Evolutionary conservation across 23 tunicate genomes (phyloP).

Genomic region (Oikopleura albicans): DNA sequence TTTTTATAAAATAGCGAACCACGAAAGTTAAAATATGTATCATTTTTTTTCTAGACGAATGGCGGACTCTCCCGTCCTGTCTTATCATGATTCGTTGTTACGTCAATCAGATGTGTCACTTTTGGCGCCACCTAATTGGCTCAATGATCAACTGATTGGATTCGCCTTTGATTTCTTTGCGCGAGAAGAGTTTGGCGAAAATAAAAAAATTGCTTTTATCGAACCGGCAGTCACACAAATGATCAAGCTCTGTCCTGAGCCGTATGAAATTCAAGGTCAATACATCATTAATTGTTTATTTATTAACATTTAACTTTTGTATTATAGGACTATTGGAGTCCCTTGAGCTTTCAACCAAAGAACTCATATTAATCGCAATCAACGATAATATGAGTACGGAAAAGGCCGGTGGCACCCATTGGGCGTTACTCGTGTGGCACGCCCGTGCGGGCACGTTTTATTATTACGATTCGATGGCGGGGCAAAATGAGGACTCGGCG

Average conservation of each 20-base stretch:
- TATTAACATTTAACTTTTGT: too few species aligned
- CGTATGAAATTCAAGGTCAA: not conserved
- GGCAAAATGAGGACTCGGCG: not conserved
- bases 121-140: not conserved
- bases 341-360: not conserved
- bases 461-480: not conserved
- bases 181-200: not conserved
- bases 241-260: not conserved
- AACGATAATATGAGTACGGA: not conserved
- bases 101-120: constrained; percentile 12
- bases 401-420: not conserved
- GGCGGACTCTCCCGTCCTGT: not conserved
- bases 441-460: not conserved
- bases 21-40: too few species aligned
- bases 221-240: not conserved
- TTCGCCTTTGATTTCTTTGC: not conserved
- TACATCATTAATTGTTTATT: too few species aligned
- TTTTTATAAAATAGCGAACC: too few species aligned
- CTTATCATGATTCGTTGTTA: not conserved
- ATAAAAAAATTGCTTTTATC: not conserved
- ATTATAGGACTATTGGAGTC: not conserved
- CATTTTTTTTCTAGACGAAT: too few species aligned
- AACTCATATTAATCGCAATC: not conserved
- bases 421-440: not conserved
- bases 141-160: not conserved